A percentile compares a stretch with the other conserved stretches of the same genome.
These are phyloP conservation scores for Eupithecia subfuscata DNA, from an alignment of 2,888 invertebrate species.

Conservation along the genomic window DNA sequence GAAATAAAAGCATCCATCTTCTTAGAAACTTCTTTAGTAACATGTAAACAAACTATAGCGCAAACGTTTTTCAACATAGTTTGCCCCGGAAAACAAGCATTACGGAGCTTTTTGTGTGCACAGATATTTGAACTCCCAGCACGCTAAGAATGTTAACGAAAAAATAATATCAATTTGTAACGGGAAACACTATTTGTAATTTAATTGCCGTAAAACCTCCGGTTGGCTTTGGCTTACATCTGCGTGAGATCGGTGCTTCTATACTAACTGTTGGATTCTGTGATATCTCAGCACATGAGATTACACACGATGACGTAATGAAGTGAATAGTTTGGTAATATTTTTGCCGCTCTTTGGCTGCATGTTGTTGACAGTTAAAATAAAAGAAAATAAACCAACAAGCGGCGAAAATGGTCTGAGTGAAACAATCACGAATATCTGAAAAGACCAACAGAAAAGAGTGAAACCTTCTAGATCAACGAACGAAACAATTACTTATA, in stretches of 20 bases:
- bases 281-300: background rate
- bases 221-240: background rate
- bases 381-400: no score
- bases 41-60: background rate
- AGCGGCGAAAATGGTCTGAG: no score
- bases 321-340: background rate
- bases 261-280: background rate
- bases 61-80: background rate
- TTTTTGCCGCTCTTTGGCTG: no score
- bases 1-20: background rate
- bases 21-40: background rate
- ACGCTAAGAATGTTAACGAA: constrained; percentile 63
- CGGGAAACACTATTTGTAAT: constrained; percentile 54
- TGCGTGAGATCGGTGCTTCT: constrained; percentile 21
- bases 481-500: no score
- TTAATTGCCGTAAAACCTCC: constrained; percentile 43
- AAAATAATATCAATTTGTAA: constrained; percentile 60
- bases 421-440: no score
- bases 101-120: constrained; percentile 57
- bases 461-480: no score
- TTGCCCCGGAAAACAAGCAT: constrained; percentile 26
- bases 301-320: background rate
- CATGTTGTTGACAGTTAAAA: no score
- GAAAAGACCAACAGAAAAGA: no score
- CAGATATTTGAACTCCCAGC: constrained; percentile 56